Evolutionary conservation across 1,140 invertebrate genomes (phyloP), one percentile per base, ranked within the genome.

Genomic region (Micrasema minimum): DNA sequence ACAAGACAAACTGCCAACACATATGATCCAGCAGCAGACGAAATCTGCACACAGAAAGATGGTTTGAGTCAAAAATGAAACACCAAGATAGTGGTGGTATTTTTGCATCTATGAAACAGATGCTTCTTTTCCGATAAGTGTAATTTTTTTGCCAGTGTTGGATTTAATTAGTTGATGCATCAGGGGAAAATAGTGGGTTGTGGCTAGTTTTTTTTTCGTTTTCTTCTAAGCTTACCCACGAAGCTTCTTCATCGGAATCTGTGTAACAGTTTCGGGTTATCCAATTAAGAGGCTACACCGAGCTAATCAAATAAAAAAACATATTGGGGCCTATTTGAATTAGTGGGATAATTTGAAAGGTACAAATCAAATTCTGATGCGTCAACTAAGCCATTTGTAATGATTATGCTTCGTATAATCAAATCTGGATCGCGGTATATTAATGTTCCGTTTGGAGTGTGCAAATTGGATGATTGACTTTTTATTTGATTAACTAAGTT

Each of bases 261-360:
- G n/a, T 1, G n/a, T 23, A 55, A 11, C 51, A 55, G 51, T 55
- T 55, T 55, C 23, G 18, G n/a, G 51, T 55, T 55, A 55, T 35
- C 51, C 51, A 55, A 55, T 55, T 55, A 55, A 55, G 23, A 26
- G 23, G 37, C 23, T 0, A 55, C n/a, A 26, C 23, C 37, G 16
- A 23, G 12, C 12, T 55, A 55, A 55, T 55, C 51, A 26, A 55
- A 55, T 55, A 35, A 55, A 55, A n/a, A 55, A 55, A 55, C 51
- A 18, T 55, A 55, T 55, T 31, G 51, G 18, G 51, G 51, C 51
- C 51, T 55, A 37, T 55, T 55, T 37, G 51, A 55, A 55, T 55
- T 55, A 55, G 51, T 55, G 51, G 37, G 23, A 14, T 55, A 55
- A 55, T 55, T 55, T 55, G 51, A 55, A 31, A 55, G 26, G 31